These are phyloP conservation scores for Notoglanidium macrostoma DNA, from an alignment of 2,797 vertebrate species.

Conservation along the genomic window DNA sequence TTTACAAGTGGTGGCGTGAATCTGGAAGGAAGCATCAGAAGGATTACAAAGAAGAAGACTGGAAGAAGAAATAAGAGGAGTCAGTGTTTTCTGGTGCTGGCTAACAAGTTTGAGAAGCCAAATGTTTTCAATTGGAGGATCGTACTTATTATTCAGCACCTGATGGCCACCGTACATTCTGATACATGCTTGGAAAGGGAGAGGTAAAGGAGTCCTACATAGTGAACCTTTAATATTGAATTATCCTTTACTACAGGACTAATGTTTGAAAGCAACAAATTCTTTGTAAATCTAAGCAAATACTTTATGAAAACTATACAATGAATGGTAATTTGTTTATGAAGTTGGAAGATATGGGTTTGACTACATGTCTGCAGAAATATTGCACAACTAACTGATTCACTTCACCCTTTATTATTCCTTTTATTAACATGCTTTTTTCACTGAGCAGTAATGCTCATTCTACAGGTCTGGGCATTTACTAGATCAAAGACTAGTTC, in stretches of 20 bases:
- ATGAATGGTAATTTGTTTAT: background rate
- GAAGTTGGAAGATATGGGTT: background rate
- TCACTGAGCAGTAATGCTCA: background rate
- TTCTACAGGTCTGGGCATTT: background rate
- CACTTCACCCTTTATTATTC: background rate
- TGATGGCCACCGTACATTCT: no score
- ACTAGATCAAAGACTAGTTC: background rate
- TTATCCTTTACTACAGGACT: background rate
- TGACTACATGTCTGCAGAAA: background rate
- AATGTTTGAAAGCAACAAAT: background rate
- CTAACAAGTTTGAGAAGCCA: no score
- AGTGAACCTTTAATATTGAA: background rate
- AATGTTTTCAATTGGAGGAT: no score
- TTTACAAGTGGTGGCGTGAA: no score
- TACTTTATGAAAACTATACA: background rate
- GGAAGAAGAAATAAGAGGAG: no score
- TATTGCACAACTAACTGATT: background rate
- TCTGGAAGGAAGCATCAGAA: no score
- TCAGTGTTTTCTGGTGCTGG: no score
- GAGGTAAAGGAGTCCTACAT: no score
- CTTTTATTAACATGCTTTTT: background rate
- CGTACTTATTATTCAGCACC: no score
- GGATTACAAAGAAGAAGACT: no score
- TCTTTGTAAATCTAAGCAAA: background rate
- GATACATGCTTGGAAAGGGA: no score